These are phyloP conservation scores for Cecidostiba fungosa DNA, from an alignment of 2,888 invertebrate species.

Conservation along the genomic window DNA sequence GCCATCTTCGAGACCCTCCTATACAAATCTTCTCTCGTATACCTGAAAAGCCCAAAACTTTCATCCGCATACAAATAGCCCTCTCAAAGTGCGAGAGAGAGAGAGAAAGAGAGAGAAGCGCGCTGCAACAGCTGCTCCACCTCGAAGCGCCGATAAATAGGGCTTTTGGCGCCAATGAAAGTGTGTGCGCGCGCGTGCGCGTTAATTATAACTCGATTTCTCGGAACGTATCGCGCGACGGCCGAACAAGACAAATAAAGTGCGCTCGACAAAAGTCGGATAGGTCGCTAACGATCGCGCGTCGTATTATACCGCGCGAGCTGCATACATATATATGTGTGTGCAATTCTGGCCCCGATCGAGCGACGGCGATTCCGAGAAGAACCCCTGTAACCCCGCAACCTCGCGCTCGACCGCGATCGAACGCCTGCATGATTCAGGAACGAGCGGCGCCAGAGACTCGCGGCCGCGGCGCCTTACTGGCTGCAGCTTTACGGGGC, in stretches of 20 bases:
- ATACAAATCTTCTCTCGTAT: too few relatives aligned
- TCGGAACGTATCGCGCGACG: slow-evolving; percentile 45
- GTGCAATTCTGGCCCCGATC: slow-evolving; percentile 45
- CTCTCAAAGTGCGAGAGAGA: too few relatives aligned
- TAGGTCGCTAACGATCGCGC: slow-evolving; percentile 52
- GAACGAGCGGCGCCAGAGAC: slow-evolving; percentile 40
- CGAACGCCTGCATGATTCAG: slow-evolving; percentile 65
- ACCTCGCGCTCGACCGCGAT: slow-evolving; percentile 65
- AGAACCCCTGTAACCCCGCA: slow-evolving; percentile 67
- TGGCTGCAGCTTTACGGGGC: not conserved
- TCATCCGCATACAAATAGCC: too few relatives aligned
- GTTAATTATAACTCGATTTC: slow-evolving; percentile 64
- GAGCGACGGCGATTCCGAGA: slow-evolving; percentile 66
- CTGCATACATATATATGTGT: not conserved
- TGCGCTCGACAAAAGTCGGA: slow-evolving; percentile 23
- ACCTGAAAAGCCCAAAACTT: too few relatives aligned
- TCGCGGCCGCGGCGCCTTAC: slow-evolving; percentile 11
- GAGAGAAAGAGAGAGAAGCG: too few relatives aligned
- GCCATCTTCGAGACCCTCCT: too few relatives aligned
- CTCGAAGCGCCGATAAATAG: slow-evolving; percentile 16
- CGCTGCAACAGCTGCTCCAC: too few relatives aligned
- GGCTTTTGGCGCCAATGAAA: slow-evolving; percentile 59
- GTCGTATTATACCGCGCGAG: not conserved
- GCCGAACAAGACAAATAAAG: not conserved
- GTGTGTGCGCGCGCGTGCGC: slow-evolving; percentile 45